Base-by-base conservation (phyloP, 2,888 invertebrate genomes). In the Drosophila niveifrons region DNA sequence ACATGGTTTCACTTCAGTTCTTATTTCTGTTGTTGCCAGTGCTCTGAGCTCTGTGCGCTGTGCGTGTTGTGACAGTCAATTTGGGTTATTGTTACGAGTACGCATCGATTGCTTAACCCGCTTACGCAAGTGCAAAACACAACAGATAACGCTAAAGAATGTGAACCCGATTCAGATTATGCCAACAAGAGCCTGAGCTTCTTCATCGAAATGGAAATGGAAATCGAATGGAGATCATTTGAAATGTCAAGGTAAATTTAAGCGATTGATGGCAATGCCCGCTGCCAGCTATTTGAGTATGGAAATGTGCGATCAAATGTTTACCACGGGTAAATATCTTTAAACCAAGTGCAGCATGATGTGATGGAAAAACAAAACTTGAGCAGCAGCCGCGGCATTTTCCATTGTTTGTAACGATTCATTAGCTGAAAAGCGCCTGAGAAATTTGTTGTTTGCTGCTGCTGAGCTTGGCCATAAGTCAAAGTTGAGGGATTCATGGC, bases 31-130 rank as follows among this genome's bases (percentile, higher is more conserved):
- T 58, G 57, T 55, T 68, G 34, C 17, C 13, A 3, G 18, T 18
- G 18, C 18, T 18, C 18, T 23, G 23, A 4, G 29, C 13, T 11
- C 28, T 44, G 43, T 17, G 53, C 15, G n/a, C 29, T 44, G 41
- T 10, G 18, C 11, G 9, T 47, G 36, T 48, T 66, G 73, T 48
- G 46, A 52, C 44, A 50, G 61, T 61, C 28, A 76, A 79, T 78
- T 79, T 78, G 59, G 80, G 77, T 78, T 78, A 78, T 79, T 78
- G 77, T 79, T 75, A 72, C 39, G 39, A 41, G 39, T 41, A 41
- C 80, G 80, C 80, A 79, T 80, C 72, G 72, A 76, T 79, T 79
- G 75, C 71, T 66, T 64, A 77, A 75, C 75, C 75, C 59, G 51
- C 15, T 78, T 78, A 52, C 78, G 73, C 39, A 77, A 72, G 43